Evolutionary conservation across 1,140 invertebrate genomes (phyloP).

Genomic region (Anadara kagoshimensis): DNA sequence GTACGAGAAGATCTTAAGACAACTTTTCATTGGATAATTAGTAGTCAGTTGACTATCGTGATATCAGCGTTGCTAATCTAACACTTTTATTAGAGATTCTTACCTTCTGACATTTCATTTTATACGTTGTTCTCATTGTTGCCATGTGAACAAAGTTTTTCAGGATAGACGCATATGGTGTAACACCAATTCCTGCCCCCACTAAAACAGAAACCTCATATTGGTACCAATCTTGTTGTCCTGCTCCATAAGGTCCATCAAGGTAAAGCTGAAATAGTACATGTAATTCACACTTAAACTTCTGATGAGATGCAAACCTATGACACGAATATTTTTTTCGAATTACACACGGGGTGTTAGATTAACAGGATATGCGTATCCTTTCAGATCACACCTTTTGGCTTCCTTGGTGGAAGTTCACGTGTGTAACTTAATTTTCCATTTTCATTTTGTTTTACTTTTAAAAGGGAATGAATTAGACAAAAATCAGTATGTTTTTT

Average conservation of each 20-base stretch:
- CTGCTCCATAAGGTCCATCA: conserved; percentile 98
- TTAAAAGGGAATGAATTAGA: no score
- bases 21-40: no score
- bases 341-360: not conserved
- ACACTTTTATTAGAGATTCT: not conserved
- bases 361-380: not conserved
- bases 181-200: conserved; percentile 98
- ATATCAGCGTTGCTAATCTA: no score
- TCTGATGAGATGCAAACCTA: no score
- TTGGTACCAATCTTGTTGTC: conserved; percentile 99
- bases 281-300: no score
- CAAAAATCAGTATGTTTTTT: no score
- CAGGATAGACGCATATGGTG: conserved; percentile 98
- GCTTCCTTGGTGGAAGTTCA: no score
- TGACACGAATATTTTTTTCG: no score
- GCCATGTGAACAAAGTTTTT: conserved; percentile 73
- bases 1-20: no score
- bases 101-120: conserved; percentile 73
- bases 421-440: no score
- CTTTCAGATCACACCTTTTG: not conserved
- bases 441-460: no score
- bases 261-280: conserved; percentile 80
- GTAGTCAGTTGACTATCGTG: no score
- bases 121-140: conserved; percentile 69
- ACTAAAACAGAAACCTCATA: conserved; percentile 93